Base-by-base conservation (phyloP, 2,888 invertebrate genomes). In the Torymus aiolomorphi region DNA sequence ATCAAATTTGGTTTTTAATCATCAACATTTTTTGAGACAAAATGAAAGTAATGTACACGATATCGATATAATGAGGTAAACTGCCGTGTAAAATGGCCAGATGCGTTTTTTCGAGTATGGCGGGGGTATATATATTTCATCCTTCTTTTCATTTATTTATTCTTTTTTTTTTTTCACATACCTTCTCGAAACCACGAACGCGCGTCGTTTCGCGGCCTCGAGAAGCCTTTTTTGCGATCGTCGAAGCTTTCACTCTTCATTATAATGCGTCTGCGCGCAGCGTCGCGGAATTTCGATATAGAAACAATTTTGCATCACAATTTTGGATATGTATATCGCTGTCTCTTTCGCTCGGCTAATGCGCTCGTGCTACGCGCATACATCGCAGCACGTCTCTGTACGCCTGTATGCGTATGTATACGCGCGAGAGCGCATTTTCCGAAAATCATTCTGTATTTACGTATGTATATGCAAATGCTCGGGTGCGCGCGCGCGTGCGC, bases 81-180 rank as follows among this genome's bases (percentile, higher is more conserved):
- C 51, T 56, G 42, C 20, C 54, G 62, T 76, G 20, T 56, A 31
- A 42, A 65, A 54, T 63, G 73, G 31, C 16, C 42, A 31, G 54
- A 76, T 76, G 62, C 54, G 14, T 63, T 78, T 77, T n/a, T 65
- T 79, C 79, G 75, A 79, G 69, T 79, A 65, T 75, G 79, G 75
- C 75, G 74, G 79, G 79, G 79, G 3, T 61, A 31, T 31, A 42
- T 61, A 54, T 54, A 51, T 54, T 4, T 20, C 12, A 24, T 14
- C 31, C 69, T 54, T 56, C 54, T 69, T 62, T 16, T 8, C 2
- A 24, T 42, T 12, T n/a, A 11, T 51, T 12, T 13, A 61, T 61
- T 24, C 18, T 2, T 24, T 2, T 12, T 24, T 61, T 20, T 20
- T 42, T 42, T 42, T 42, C 8, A 5, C 1, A 8, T 49, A 49